These are phyloP conservation scores for Aradophagus sp. DNA, from an alignment of 1,140 invertebrate genomes.

Conservation along the genomic window DNA sequence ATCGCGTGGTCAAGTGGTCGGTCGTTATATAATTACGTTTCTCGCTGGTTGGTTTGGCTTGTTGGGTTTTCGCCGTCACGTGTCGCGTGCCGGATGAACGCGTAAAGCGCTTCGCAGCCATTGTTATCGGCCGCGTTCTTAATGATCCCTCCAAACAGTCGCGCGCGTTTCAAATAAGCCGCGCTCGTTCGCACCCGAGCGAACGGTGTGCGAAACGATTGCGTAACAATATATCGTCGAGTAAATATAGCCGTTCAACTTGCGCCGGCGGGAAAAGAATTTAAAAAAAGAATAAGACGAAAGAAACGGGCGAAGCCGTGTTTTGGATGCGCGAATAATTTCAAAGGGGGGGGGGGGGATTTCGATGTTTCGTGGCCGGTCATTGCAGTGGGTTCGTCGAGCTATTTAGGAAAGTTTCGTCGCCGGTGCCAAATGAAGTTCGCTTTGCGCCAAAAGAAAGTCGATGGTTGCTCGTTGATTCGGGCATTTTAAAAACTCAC, in stretches of 20 bases:
- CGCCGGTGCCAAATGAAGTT: conserved; percentile 31
- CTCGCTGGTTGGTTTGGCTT: conserved; percentile 18
- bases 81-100: conserved; percentile 49
- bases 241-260: conserved; percentile 42
- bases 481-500: no score
- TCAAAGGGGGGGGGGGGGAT: conserved; percentile 18
- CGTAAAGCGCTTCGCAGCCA: conserved; percentile 38
- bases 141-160: conserved; percentile 38
- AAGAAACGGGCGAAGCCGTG: conserved; percentile 20
- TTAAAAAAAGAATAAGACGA: no score
- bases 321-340: conserved; percentile 31
- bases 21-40: conserved; percentile 22
- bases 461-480: conserved; percentile 4
- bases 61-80: conserved; percentile 17
- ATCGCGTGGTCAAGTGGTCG: conserved; percentile 17
- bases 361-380: conserved; percentile 21
- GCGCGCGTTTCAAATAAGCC: conserved; percentile 16
- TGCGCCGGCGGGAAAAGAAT: no score
- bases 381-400: conserved; percentile 16
- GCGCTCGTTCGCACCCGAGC: conserved; percentile 6
- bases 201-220: conserved; percentile 16
- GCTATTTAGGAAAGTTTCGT: conserved; percentile 34
- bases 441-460: conserved; percentile 22
- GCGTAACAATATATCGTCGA: conserved; percentile 34
- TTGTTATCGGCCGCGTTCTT: conserved; percentile 43